Evolutionary conservation across 2,797 vertebrate genomes (phyloP).

Genomic region (Heterohyrax brucei): DNA sequence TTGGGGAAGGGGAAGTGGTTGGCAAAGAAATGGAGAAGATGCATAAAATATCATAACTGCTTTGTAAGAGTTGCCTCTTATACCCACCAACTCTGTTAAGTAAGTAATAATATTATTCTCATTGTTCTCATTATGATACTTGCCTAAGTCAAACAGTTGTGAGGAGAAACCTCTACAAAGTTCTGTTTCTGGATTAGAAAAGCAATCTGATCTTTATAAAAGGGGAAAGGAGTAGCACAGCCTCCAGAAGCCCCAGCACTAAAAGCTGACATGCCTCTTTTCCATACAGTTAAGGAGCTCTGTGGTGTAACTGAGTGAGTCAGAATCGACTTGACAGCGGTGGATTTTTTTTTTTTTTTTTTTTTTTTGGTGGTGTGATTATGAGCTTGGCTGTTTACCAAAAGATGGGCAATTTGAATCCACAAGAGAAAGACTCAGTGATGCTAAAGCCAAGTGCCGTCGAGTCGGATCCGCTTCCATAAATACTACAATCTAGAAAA

Average conservation of each 20-base stretch:
- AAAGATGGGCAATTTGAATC: too few relatives aligned
- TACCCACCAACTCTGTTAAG: neutral
- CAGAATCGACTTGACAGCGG: too few relatives aligned
- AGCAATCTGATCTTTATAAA: neutral
- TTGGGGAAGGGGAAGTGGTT: too few relatives aligned
- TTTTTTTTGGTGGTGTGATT: too few relatives aligned
- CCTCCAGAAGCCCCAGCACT: neutral
- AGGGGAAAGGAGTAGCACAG: rapidly evolving
- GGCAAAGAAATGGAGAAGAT: too few relatives aligned
- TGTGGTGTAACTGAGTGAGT: too few relatives aligned
- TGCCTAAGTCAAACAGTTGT: neutral
- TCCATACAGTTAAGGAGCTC: neutral
- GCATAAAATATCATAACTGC: neutral
- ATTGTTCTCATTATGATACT: neutral
- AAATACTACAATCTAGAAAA: too few relatives aligned
- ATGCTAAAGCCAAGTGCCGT: too few relatives aligned
- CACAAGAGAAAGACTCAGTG: too few relatives aligned
- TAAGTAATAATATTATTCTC: neutral
- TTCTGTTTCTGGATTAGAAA: neutral
- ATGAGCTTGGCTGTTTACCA: too few relatives aligned
- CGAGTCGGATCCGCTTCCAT: too few relatives aligned
- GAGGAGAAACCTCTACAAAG: neutral
- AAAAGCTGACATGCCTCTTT: neutral
- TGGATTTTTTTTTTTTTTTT: too few relatives aligned
- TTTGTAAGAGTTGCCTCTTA: neutral